Conservation (phyloP, 2,113 vertebrate species). For the Epinephelus lanceolatus region DNA sequence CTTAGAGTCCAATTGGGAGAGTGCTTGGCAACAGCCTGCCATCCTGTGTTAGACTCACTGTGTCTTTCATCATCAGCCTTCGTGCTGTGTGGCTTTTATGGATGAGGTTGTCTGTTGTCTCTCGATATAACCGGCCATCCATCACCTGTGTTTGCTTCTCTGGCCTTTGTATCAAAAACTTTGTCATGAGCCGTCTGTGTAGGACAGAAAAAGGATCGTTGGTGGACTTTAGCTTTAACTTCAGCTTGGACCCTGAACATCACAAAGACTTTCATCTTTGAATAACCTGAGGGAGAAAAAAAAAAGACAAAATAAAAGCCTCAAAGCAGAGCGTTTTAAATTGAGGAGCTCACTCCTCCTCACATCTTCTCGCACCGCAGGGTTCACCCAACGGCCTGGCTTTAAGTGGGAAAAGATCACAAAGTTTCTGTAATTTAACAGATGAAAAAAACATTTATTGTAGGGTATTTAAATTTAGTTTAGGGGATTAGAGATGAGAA, state of each 20-base stretch:
- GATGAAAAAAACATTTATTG: slow-evolving; percentile 22
- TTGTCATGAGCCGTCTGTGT: slow-evolving; percentile 3
- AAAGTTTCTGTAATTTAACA: slow-evolving; percentile 55
- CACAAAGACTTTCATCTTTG: slow-evolving; percentile 70
- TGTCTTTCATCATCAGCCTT: slow-evolving; percentile 44
- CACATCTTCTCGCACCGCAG: slow-evolving; percentile 58
- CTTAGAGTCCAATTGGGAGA: slow-evolving; percentile 63
- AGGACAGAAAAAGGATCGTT: slow-evolving; percentile 30
- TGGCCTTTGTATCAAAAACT: slow-evolving; percentile 34
- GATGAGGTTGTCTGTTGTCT: slow-evolving; percentile 48
- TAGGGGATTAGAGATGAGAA: slow-evolving; percentile 6
- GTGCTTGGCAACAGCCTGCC: slow-evolving; percentile 47
- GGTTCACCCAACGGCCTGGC: slow-evolving; percentile 61
- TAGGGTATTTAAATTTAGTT: slow-evolving; percentile 27
- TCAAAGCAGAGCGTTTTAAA: slow-evolving; percentile 69
- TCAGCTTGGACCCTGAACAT: slow-evolving; percentile 41
- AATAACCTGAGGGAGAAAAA: slow-evolving; percentile 55
- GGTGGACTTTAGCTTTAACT: slow-evolving; percentile 48
- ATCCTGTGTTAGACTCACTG: slow-evolving; percentile 62
- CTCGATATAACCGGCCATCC: slow-evolving; percentile 18
- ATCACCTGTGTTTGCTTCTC: slow-evolving; percentile 51
- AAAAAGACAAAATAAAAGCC: slow-evolving; percentile 70
- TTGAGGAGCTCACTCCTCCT: slow-evolving; percentile 35
- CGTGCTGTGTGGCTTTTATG: slow-evolving; percentile 28
- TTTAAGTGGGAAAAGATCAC: slow-evolving; percentile 58